These are phyloP conservation scores for Enteromius unitaeniatus DNA, from an alignment of 2,797 vertebrate species.

Conservation along the genomic window DNA sequence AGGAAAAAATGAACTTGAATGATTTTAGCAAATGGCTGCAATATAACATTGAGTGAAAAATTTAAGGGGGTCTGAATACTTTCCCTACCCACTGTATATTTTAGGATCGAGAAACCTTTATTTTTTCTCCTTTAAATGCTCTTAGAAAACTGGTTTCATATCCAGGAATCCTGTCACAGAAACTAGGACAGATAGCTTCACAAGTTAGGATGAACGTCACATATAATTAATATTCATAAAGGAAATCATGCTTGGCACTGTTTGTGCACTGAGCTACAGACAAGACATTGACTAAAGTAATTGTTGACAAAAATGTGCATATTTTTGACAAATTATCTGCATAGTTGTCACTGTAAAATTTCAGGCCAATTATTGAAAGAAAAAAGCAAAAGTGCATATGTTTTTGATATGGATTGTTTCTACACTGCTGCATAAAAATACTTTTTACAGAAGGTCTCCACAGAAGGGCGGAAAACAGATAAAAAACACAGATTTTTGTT, in stretches of 20 bases:
- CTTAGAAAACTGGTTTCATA: conserved; percentile 10
- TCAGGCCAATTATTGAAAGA: neutral
- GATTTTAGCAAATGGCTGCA: too few species aligned
- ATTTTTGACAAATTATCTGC: neutral
- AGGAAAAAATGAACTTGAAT: too few species aligned
- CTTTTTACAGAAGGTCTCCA: neutral
- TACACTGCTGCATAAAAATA: neutral
- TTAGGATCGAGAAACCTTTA: neutral
- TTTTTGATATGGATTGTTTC: neutral
- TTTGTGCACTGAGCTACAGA: neutral
- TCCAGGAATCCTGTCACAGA: conserved; percentile 13
- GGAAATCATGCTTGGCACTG: neutral
- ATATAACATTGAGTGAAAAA: too few species aligned
- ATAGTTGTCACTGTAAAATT: neutral
- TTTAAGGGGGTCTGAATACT: too few species aligned
- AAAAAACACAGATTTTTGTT: neutral
- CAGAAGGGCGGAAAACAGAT: neutral
- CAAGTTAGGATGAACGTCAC: neutral
- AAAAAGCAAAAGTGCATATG: neutral
- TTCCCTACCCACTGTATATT: neutral
- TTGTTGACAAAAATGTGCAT: neutral
- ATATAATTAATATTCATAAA: neutral
- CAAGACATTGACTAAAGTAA: neutral
- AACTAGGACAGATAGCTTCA: conserved; percentile 1
- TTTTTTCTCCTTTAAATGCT: neutral